Conservation (phyloP, 2,888 invertebrate species). For the Melanostoma mellinum region DNA sequence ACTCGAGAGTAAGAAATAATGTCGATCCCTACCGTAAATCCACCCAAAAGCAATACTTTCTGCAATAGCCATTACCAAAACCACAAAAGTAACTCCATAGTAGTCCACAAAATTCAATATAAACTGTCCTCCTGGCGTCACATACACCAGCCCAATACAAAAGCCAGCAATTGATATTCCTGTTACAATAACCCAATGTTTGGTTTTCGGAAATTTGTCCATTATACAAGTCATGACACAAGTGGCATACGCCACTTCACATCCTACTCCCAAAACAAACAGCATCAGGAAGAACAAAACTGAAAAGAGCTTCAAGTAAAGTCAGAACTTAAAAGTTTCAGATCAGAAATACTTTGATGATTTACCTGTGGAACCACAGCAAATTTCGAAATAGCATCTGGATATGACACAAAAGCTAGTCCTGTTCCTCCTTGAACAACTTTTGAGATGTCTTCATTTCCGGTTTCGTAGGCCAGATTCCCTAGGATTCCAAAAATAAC, state of each 20-base stretch:
- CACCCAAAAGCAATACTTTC: constrained; percentile 88
- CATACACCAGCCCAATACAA: constrained; percentile 84
- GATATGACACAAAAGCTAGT: constrained; percentile 90
- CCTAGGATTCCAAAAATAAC: constrained; percentile 93
- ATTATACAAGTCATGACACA: constrained; percentile 82
- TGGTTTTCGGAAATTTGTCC: constrained; percentile 81
- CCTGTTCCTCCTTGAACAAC: constrained; percentile 90
- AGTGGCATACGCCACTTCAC: constrained; percentile 82
- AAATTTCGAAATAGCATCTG: constrained; percentile 84
- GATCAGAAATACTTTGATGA: too few relatives aligned
- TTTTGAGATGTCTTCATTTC: constrained; percentile 84
- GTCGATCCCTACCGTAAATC: constrained; percentile 86
- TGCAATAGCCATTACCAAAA: constrained; percentile 85
- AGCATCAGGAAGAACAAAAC: constrained; percentile 84
- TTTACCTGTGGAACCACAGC: constrained; percentile 83
- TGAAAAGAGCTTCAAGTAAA: constrained; percentile 81
- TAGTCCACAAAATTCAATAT: constrained; percentile 87
- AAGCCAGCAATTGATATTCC: constrained; percentile 83
- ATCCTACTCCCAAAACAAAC: constrained; percentile 83
- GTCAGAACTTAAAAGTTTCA: not conserved
- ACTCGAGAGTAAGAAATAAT: not conserved
- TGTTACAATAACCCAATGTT: constrained; percentile 83
- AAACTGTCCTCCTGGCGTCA: constrained; percentile 89
- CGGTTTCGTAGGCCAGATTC: constrained; percentile 87
- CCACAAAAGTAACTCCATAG: constrained; percentile 89